Conservation (phyloP, 2,888 invertebrate species). For the Keiferia lycopersicella region DNA sequence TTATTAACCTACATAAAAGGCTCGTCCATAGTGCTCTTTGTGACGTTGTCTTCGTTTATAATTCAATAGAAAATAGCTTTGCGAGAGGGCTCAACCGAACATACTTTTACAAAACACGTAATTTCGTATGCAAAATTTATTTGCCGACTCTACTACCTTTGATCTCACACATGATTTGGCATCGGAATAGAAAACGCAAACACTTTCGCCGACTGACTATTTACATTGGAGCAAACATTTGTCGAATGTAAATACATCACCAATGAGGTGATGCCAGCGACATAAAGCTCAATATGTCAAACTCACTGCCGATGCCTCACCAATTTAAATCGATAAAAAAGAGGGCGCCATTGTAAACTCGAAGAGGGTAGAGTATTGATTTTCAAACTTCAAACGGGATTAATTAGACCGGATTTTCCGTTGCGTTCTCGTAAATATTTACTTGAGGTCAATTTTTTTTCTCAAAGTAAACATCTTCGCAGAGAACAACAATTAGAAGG, state of each 20-base stretch:
- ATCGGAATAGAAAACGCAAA: slow-evolving; percentile 32
- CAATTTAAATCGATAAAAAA: slow-evolving; percentile 69
- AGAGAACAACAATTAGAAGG: slow-evolving; percentile 79
- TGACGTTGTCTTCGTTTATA: not conserved
- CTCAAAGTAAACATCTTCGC: slow-evolving; percentile 67
- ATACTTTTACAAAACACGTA: not conserved
- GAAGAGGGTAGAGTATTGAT: slow-evolving; percentile 43
- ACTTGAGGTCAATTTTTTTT: slow-evolving; percentile 36
- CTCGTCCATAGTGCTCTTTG: not conserved
- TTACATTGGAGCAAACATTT: slow-evolving; percentile 34
- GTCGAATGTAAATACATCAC: slow-evolving; percentile 42
- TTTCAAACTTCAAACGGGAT: slow-evolving; percentile 59
- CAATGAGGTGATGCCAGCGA: slow-evolving; percentile 53
- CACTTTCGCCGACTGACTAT: slow-evolving; percentile 32
- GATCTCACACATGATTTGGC: slow-evolving; percentile 20
- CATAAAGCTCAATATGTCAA: slow-evolving; percentile 59
- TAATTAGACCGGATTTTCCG: slow-evolving; percentile 48
- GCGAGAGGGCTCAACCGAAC: not conserved
- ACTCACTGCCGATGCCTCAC: slow-evolving; percentile 67
- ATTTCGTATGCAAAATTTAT: slow-evolving; percentile 18
- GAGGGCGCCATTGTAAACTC: slow-evolving; percentile 45
- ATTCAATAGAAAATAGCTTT: slow-evolving; percentile 12
- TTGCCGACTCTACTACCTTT: slow-evolving; percentile 12
- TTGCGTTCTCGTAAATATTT: slow-evolving; percentile 24
- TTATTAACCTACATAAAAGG: slow-evolving; percentile 19